Evolutionary conservation across 2,113 vertebrate species (phyloP).

Genomic region (Aramus guarauna): DNA sequence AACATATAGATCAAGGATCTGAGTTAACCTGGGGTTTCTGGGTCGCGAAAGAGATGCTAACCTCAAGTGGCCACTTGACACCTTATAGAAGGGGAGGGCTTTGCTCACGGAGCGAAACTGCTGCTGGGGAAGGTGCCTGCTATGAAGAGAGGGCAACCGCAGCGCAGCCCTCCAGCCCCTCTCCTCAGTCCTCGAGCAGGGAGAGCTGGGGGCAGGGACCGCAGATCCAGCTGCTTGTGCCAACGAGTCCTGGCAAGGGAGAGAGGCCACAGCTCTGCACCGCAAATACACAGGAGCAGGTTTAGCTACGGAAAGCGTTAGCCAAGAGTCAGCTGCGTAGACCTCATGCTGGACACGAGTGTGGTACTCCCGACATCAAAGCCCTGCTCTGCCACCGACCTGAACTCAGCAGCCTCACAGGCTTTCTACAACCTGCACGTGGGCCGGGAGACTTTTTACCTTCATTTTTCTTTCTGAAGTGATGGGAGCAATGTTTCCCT

Average conservation of each 20-base stretch:
- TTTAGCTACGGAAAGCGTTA: neutral
- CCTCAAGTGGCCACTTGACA: neutral
- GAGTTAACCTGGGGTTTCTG: neutral
- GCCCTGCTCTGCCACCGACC: neutral
- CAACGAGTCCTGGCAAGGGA: neutral
- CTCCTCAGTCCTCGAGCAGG: neutral
- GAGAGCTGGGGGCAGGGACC: neutral
- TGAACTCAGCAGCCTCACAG: neutral
- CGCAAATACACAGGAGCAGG: neutral
- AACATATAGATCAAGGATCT: neutral
- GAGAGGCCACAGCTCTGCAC: neutral
- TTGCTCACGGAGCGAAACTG: neutral
- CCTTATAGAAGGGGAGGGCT: neutral
- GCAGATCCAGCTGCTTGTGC: neutral
- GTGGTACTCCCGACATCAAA: neutral
- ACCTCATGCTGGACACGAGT: neutral
- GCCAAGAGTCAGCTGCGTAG: neutral
- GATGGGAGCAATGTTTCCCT: neutral
- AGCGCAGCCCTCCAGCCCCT: neutral
- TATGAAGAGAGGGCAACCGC: neutral
- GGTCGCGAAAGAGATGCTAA: neutral
- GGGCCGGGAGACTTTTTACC: neutral
- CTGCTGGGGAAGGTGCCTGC: neutral
- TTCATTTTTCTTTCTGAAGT: neutral
- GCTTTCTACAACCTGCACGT: neutral